Conservation (phyloP, 2,888 invertebrate species). For the Lycophotia porphyrea region DNA sequence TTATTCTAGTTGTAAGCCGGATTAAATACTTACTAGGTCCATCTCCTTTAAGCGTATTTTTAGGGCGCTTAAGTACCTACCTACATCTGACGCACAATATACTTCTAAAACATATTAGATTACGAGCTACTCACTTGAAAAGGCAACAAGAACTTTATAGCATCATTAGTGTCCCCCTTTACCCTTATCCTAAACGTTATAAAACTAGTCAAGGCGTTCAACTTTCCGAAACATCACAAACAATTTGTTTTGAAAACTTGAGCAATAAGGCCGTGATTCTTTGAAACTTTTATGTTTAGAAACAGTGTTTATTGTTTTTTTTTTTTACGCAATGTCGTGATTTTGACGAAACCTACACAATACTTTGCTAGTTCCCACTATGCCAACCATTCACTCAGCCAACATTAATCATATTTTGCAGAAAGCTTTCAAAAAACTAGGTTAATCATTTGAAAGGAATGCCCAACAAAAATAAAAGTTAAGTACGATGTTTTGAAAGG, state of each 20-base stretch:
- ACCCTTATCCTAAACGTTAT: background rate
- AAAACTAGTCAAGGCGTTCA: background rate
- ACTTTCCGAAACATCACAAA: background rate
- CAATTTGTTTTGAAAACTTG: background rate
- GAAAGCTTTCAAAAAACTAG: conserved; percentile 17
- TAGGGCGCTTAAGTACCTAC: background rate
- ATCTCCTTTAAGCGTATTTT: background rate
- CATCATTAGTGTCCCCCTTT: background rate
- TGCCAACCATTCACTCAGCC: background rate
- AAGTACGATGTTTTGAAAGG: background rate
- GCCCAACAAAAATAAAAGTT: conserved; percentile 18
- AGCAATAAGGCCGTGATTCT: background rate
- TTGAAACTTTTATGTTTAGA: background rate
- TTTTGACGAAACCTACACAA: conserved; percentile 2
- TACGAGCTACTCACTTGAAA: background rate
- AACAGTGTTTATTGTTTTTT: background rate
- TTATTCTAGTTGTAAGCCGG: background rate
- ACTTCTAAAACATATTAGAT: background rate
- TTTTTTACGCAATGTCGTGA: background rate
- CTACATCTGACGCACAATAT: background rate
- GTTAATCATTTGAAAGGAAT: conserved; percentile 14
- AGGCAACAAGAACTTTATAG: background rate
- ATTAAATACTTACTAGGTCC: background rate
- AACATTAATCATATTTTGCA: conserved; percentile 32
- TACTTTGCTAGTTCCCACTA: background rate